Evolutionary conservation across 1,140 invertebrate species (phyloP).

Genomic region (Brachionus angularis): DNA sequence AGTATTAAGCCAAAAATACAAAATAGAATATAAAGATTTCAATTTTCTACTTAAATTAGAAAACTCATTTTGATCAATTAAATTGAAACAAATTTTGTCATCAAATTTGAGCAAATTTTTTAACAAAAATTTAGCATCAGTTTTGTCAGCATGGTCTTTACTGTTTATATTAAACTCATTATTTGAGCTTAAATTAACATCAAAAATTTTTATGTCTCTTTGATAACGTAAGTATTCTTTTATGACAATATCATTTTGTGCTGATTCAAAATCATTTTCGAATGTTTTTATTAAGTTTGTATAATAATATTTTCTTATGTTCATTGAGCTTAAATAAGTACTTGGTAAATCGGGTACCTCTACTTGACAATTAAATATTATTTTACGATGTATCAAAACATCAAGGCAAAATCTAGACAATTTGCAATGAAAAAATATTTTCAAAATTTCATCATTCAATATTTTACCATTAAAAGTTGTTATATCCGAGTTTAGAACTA

Average conservation of each 20-base stretch:
- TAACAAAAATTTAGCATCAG: neutral
- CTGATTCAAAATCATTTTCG: neutral
- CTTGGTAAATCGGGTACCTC: conserved; percentile 10
- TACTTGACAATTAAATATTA: conserved; percentile 21
- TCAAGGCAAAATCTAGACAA: conserved; percentile 9
- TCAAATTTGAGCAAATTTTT: neutral
- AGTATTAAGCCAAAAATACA: conserved; percentile 27
- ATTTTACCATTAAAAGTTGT: neutral
- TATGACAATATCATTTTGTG: neutral
- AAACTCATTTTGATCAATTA: neutral
- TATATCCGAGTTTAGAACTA: neutral
- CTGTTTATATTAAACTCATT: no score
- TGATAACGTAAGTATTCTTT: conserved; percentile 7
- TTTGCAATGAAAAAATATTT: conserved; percentile 31
- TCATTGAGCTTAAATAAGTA: conserved; percentile 2
- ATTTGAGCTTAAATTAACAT: conserved; percentile 6
- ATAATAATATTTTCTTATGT: conserved; percentile 17
- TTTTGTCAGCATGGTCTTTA: no score
- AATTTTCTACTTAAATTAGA: neutral
- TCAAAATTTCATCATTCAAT: neutral
- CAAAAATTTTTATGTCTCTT: neutral
- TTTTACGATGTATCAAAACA: conserved; percentile 34
- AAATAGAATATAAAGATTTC: neutral
- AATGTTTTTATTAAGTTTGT: neutral
- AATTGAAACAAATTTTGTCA: neutral